These are phyloP conservation scores for Netelia inedita DNA, from an alignment of 2,888 invertebrate genomes.

Conservation along the genomic window DNA sequence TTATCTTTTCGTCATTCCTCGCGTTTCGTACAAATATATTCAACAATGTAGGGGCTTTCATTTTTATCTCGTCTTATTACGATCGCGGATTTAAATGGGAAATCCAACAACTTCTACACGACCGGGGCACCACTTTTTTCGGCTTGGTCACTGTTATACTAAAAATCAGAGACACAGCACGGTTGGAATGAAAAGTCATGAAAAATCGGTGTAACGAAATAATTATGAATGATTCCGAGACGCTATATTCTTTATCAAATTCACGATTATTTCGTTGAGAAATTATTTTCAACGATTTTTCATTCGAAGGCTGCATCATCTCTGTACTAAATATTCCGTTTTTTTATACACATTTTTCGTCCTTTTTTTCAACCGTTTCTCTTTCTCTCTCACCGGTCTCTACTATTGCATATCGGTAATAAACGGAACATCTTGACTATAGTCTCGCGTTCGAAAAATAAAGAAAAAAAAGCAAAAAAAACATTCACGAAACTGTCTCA, in stretches of 20 bases:
- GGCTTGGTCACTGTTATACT: conserved; percentile 50
- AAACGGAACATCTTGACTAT: conserved; percentile 11
- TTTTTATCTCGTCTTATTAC: conserved; percentile 34
- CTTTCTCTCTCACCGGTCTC: conserved; percentile 43
- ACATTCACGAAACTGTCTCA: neutral
- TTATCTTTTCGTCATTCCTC: conserved; percentile 61
- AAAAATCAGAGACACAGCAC: conserved; percentile 33
- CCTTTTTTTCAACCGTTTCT: neutral
- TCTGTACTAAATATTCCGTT: neutral
- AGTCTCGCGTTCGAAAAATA: neutral
- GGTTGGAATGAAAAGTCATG: conserved; percentile 26
- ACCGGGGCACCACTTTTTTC: conserved; percentile 49
- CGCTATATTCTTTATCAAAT: neutral
- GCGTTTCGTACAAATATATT: conserved; percentile 76
- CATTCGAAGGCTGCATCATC: neutral
- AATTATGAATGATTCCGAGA: neutral
- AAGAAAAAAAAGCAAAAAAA: conserved; percentile 2
- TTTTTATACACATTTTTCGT: neutral
- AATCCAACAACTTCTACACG: conserved; percentile 65
- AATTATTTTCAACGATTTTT: conserved; percentile 47
- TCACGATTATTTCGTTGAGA: conserved; percentile 11
- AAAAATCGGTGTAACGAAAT: neutral
- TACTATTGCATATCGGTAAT: conserved; percentile 23
- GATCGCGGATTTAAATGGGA: conserved; percentile 56
- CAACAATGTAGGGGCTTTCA: conserved; percentile 74